Conservation (phyloP, 2,888 invertebrate species). For the Globia sparganii region DNA sequence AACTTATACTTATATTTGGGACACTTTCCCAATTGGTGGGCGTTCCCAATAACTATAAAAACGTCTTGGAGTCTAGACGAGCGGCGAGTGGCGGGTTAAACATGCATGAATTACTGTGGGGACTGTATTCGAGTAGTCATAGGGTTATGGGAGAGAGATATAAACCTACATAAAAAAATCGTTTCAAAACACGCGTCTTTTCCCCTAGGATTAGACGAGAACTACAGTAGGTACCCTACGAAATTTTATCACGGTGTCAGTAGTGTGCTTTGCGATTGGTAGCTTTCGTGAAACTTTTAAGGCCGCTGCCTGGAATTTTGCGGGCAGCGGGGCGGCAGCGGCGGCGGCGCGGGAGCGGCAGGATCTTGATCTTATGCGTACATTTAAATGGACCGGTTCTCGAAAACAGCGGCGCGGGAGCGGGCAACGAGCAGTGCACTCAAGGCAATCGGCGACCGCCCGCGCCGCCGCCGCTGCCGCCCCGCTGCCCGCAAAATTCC, state of each 20-base stretch:
- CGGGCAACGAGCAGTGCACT: too few species aligned
- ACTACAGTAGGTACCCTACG: neutral
- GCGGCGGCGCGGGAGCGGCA: too few species aligned
- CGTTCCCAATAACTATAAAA: slow-evolving; percentile 64
- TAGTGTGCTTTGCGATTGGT: neutral
- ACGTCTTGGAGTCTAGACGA: slow-evolving; percentile 62
- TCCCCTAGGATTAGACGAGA: neutral
- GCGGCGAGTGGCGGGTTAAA: slow-evolving; percentile 48
- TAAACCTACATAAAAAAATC: slow-evolving; percentile 24
- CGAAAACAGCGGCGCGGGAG: too few species aligned
- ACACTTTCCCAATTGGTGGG: slow-evolving; percentile 54
- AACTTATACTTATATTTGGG: slow-evolving; percentile 45
- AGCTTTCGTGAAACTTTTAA: neutral
- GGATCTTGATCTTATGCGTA: too few species aligned
- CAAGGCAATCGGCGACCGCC: too few species aligned
- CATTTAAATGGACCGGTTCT: too few species aligned
- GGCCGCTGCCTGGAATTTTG: too few species aligned
- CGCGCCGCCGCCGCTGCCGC: too few species aligned
- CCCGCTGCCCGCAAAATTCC: too few species aligned
- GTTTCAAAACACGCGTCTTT: slow-evolving; percentile 6
- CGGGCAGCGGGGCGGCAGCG: too few species aligned
- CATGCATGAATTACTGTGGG: slow-evolving; percentile 59
- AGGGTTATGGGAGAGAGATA: slow-evolving; percentile 29
- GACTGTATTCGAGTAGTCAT: slow-evolving; percentile 24
- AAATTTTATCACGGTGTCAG: neutral